These are phyloP conservation scores for Dreissena polymorpha DNA, from an alignment of 1,140 invertebrate genomes.

Conservation along the genomic window DNA sequence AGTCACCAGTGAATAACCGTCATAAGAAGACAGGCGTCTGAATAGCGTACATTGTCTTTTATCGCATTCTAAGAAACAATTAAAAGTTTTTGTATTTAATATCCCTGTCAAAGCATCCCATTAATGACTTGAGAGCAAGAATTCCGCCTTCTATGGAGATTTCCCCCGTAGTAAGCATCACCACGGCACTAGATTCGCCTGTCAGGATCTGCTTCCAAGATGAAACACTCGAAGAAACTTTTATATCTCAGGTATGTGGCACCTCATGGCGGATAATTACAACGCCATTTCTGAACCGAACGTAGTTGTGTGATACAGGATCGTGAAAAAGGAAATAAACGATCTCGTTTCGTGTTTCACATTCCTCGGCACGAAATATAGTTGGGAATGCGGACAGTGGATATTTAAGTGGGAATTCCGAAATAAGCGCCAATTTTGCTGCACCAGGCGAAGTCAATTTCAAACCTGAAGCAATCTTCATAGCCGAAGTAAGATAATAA, in stretches of 20 bases:
- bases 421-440: constrained; percentile 42
- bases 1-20: no score
- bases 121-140: constrained; percentile 41
- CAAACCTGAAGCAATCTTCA: constrained; percentile 62
- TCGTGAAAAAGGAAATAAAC: constrained; percentile 62
- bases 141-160: constrained; percentile 51
- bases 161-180: constrained; percentile 32
- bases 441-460: constrained; percentile 24
- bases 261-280: constrained; percentile 50
- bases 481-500: constrained; percentile 67
- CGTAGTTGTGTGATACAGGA: constrained; percentile 33
- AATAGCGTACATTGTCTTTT: no score
- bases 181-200: not conserved
- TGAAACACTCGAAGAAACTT: constrained; percentile 50
- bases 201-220: constrained; percentile 54
- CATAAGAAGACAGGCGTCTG: no score
- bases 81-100: not conserved
- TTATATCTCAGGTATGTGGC: constrained; percentile 56
- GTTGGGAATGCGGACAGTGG: constrained; percentile 56
- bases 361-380: constrained; percentile 66
- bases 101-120: constrained; percentile 58
- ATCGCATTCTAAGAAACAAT: no score
- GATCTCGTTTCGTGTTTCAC: constrained; percentile 51
- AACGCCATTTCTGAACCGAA: constrained; percentile 64
- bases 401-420: constrained; percentile 51